These are phyloP conservation scores for Aurelia sp. DNA, from an alignment of 30 jellyfish, hydroid and myxozoan genomes.

Conservation along the genomic window DNA sequence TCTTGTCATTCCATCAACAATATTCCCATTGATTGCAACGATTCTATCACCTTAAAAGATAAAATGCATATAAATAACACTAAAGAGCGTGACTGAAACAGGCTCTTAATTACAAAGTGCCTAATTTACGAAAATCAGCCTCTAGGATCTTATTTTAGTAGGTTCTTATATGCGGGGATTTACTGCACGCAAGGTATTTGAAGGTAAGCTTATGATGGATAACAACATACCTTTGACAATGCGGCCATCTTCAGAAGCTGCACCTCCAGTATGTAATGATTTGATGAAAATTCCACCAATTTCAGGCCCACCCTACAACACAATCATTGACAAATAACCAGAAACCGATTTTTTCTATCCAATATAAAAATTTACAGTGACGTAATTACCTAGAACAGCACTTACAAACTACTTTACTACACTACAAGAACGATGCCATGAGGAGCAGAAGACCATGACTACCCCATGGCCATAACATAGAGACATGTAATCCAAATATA, in stretches of 20 bases:
- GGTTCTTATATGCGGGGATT: too few relatives aligned
- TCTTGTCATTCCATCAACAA: constrained; percentile 83
- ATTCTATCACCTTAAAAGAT: constrained; percentile 80
- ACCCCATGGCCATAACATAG: too few relatives aligned
- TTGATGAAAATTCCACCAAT: constrained; percentile 87
- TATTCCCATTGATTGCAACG: constrained; percentile 79
- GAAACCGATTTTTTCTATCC: too few relatives aligned
- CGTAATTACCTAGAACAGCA: too few relatives aligned
- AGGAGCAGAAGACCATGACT: too few relatives aligned
- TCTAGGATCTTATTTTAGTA: too few relatives aligned
- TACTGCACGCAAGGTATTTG: background rate
- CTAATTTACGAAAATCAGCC: too few relatives aligned
- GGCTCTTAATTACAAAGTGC: too few relatives aligned
- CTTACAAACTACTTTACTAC: too few relatives aligned
- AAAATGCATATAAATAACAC: background rate
- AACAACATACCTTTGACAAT: constrained; percentile 71
- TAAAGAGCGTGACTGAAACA: background rate
- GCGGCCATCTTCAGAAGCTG: constrained; percentile 93
- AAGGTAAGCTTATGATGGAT: background rate
- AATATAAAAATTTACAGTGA: too few relatives aligned
- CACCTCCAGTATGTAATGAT: constrained; percentile 88
- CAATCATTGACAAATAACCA: background rate
- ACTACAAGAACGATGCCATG: too few relatives aligned
- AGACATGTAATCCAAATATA: too few relatives aligned
- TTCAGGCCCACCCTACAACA: constrained; percentile 95